Conservation (phyloP, 2,113 vertebrate species). For the Neomonachus schauinslandi region DNA sequence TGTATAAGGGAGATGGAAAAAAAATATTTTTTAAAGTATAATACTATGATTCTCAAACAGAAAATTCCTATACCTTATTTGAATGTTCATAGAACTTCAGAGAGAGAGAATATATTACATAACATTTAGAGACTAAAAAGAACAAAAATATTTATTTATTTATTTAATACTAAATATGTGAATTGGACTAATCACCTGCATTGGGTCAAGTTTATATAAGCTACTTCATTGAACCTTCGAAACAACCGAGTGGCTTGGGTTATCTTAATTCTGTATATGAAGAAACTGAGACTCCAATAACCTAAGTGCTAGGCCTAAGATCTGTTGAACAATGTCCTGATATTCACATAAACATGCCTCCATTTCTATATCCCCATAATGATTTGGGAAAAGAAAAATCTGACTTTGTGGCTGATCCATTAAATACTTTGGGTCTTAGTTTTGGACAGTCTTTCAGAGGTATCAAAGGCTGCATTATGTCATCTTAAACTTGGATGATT, state of each 20-base stretch:
- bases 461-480: conserved; percentile 71
- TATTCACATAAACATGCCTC: not conserved
- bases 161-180: not conserved
- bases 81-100: not conserved
- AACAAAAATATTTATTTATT: not conserved
- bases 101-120: not conserved
- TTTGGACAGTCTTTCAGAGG: conserved; percentile 53
- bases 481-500: conserved; percentile 68
- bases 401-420: conserved; percentile 38
- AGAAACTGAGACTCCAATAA: not conserved
- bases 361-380: not conserved
- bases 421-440: conserved; percentile 57
- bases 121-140: not conserved
- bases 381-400: conserved; percentile 5
- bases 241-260: not conserved
- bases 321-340: not conserved
- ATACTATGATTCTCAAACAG: not conserved
- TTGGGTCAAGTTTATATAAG: not conserved
- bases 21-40: not conserved
- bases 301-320: not conserved
- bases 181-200: not conserved
- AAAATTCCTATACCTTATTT: not conserved
- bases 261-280: not conserved
- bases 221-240: not conserved
- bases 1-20: not conserved